Percentiles rank a stretch among this genome's conserved stretches.
Evolutionary conservation across 1,140 invertebrate species (phyloP).

Genomic region (Drosophila varians): DNA sequence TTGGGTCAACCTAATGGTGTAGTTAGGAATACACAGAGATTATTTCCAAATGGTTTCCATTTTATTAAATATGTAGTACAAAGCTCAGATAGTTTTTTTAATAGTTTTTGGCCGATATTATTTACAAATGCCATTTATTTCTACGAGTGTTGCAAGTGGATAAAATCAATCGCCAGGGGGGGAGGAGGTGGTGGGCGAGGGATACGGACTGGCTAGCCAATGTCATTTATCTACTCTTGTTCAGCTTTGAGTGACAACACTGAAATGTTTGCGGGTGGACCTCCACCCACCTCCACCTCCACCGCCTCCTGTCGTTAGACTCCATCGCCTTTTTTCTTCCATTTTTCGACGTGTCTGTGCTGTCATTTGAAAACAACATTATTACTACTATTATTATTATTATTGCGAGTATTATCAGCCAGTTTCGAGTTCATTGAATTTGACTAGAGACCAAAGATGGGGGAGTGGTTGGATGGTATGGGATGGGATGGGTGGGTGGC

Average conservation of each 20-base stretch:
- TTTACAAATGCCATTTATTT: background rate
- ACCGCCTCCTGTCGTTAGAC: constrained; percentile 1
- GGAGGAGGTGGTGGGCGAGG: background rate
- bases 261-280: background rate
- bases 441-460: constrained; percentile 31
- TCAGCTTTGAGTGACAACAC: constrained; percentile 37
- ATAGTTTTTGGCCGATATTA: no score
- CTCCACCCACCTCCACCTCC: background rate
- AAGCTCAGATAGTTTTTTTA: no score
- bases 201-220: constrained; percentile 7
- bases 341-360: constrained; percentile 34
- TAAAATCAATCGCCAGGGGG: no score
- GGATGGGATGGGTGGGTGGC: background rate
- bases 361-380: constrained; percentile 75
- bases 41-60: no score
- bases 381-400: constrained; percentile 76
- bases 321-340: background rate
- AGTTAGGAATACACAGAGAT: background rate
- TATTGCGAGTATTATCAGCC: constrained; percentile 77
- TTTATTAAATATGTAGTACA: no score
- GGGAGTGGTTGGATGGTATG: background rate
- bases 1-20: constrained; percentile 24
- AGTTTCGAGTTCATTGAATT: constrained; percentile 82
- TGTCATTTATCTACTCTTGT: constrained; percentile 42
- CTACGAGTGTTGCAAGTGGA: background rate